Conservation (phyloP, 2,888 invertebrate species). For the Ischnura elegans region DNA sequence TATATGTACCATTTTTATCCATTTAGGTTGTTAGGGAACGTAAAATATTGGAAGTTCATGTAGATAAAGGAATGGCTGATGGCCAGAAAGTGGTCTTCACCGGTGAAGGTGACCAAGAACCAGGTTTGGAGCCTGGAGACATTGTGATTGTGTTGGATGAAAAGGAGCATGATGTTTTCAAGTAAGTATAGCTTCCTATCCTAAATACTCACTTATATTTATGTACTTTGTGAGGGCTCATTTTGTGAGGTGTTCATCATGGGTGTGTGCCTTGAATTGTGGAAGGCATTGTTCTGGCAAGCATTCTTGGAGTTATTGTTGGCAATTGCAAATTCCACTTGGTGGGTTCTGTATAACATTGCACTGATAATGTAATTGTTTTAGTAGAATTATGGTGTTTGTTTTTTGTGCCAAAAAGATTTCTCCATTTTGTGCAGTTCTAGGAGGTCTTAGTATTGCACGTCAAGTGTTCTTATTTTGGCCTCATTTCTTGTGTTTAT, state of each 20-base stretch:
- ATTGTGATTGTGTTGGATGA: constrained; percentile 97
- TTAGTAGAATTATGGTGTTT: too few relatives aligned
- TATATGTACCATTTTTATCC: background rate
- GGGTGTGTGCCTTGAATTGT: background rate
- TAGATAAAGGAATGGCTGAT: constrained; percentile 97
- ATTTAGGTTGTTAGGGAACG: constrained; percentile 87
- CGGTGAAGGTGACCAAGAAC: constrained; percentile 98
- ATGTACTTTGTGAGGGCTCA: background rate
- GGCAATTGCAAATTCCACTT: background rate
- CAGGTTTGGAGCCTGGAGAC: constrained; percentile 95
- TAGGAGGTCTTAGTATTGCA: too few relatives aligned
- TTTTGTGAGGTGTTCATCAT: too few relatives aligned
- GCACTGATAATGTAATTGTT: too few relatives aligned
- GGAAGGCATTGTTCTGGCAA: background rate
- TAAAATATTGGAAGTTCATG: constrained; percentile 96
- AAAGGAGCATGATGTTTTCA: constrained; percentile 90
- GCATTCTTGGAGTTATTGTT: too few relatives aligned
- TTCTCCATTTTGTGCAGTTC: too few relatives aligned
- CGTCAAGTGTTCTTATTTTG: too few relatives aligned
- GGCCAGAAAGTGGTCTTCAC: constrained; percentile 96
- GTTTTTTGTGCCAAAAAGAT: too few relatives aligned
- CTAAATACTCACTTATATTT: too few relatives aligned
- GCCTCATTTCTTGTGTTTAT: too few relatives aligned
- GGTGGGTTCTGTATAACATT: too few relatives aligned
- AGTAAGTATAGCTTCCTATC: constrained; percentile 75